Percentiles rank a stretch among this genome's conserved stretches.
These are phyloP conservation scores for Drosophila neoperkinsi DNA, from an alignment of 2,888 invertebrate genomes.

Conservation along the genomic window DNA sequence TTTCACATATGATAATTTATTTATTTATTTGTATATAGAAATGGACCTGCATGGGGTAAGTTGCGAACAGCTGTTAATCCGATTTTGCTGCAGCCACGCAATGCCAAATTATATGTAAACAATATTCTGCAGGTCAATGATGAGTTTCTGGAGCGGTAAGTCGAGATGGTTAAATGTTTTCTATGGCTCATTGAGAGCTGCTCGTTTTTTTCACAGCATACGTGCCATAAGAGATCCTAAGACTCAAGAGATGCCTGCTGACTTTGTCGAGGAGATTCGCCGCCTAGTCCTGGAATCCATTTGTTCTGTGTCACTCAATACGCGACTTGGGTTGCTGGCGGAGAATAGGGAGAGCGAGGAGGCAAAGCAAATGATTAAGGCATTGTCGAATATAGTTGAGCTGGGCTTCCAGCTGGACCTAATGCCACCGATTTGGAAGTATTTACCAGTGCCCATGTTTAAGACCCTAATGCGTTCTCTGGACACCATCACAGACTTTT, in stretches of 20 bases:
- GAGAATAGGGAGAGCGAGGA: conserved; percentile 65
- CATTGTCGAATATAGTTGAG: conserved; percentile 56
- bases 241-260: conserved; percentile 83
- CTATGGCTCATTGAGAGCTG: neutral
- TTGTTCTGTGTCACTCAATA: conserved; percentile 84
- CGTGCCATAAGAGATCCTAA: conserved; percentile 74
- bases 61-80: conserved; percentile 89
- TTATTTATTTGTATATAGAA: conserved; percentile 83
- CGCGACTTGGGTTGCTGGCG: conserved; percentile 76
- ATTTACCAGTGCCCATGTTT: conserved; percentile 75
- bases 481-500: conserved; percentile 75
- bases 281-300: conserved; percentile 87
- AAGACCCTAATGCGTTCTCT: conserved; percentile 62
- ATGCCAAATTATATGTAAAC: conserved; percentile 86
- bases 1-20: neutral
- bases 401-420: conserved; percentile 75
- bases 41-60: conserved; percentile 89
- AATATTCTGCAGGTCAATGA: conserved; percentile 86
- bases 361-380: conserved; percentile 48
- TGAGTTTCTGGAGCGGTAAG: conserved; percentile 82
- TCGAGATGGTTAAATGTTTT: neutral
- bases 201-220: conserved; percentile 76
- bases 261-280: conserved; percentile 86
- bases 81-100: conserved; percentile 88
- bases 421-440: conserved; percentile 80